A percentile compares a stretch with the other conserved stretches of the same genome.
phyloP scores from a whole-genome alignment of 2,888 invertebrate genomes.

The Papilio demoleus region DNA sequence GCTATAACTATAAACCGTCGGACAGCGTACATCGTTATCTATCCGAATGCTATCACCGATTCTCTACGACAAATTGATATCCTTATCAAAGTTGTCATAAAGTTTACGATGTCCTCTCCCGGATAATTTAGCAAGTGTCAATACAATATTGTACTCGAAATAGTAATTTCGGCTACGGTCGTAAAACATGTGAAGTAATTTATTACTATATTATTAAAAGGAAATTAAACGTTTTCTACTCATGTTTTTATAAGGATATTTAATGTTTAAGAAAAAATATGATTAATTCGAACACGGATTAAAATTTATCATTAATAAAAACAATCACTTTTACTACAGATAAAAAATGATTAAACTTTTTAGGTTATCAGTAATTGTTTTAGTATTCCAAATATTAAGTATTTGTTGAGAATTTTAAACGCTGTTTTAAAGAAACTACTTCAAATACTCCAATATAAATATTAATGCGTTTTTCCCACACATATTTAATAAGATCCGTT shows the following conservation, averaged over 20 bases:
- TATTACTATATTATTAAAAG: no score
- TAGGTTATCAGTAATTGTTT: conserved; percentile 21
- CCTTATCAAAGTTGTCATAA: conserved; percentile 72
- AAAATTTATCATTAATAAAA: conserved; percentile 19
- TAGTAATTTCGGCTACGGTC: conserved; percentile 35
- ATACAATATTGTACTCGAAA: conserved; percentile 64
- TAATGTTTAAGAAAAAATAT: no score
- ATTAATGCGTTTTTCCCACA: conserved; percentile 34
- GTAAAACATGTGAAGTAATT: conserved; percentile 29
- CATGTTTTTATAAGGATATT: no score
- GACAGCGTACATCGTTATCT: conserved; percentile 57
- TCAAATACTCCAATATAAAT: conserved; percentile 13
- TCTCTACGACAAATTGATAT: conserved; percentile 72
- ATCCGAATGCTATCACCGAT: conserved; percentile 63
- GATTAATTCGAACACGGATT: neutral
- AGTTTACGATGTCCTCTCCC: conserved; percentile 68
- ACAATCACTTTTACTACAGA: conserved; percentile 21
- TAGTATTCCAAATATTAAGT: conserved; percentile 16
- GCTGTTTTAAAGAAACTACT: neutral
- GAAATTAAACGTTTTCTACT: no score
- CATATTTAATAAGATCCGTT: conserved; percentile 41
- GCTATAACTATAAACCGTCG: neutral
- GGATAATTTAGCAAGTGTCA: conserved; percentile 70
- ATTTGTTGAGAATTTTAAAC: conserved; percentile 17
- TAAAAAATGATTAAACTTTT: conserved; percentile 24